A percentile compares a stretch with the other conserved stretches of the same genome.
Conservation (phyloP, 2,888 invertebrate species). For the Pachymerium ferrugineum region DNA sequence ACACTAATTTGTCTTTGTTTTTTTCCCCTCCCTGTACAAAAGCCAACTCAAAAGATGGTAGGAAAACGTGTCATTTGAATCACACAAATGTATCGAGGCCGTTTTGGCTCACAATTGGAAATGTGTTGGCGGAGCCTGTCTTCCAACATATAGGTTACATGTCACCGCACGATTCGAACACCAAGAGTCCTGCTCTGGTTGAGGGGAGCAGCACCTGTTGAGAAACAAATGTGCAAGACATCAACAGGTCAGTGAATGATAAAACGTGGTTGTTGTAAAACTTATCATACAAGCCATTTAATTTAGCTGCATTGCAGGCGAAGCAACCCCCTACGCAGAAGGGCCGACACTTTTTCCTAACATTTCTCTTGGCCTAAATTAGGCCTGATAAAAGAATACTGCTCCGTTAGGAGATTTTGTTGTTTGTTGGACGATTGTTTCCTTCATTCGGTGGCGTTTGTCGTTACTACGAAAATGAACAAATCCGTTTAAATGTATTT, state of each 20-base stretch:
- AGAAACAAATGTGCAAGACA: background rate
- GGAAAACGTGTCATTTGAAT: slow-evolving; percentile 33
- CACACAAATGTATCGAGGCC: slow-evolving; percentile 33
- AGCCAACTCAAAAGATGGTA: slow-evolving; percentile 34
- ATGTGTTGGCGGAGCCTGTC: slow-evolving; percentile 33
- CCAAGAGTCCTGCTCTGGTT: slow-evolving; percentile 16
- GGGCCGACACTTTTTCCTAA: slow-evolving; percentile 13
- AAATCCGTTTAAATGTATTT: slow-evolving; percentile 14
- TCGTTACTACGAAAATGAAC: background rate
- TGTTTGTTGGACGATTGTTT: slow-evolving; percentile 20
- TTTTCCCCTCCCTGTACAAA: slow-evolving; percentile 30
- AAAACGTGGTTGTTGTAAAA: background rate
- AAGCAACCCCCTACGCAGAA: background rate
- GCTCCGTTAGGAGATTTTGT: slow-evolving; percentile 27
- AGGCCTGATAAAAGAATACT: slow-evolving; percentile 29
- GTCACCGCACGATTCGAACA: slow-evolving; percentile 25
- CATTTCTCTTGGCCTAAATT: slow-evolving; percentile 31
- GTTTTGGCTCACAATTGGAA: slow-evolving; percentile 32
- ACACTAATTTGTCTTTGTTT: slow-evolving; percentile 30
- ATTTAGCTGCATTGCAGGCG: background rate
- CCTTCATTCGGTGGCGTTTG: slow-evolving; percentile 20
- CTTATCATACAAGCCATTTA: background rate
- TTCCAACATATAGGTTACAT: slow-evolving; percentile 33
- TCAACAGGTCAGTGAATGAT: slow-evolving; percentile 20
- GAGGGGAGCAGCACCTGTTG: slow-evolving; percentile 31